These are phyloP conservation scores for Callospermophilus lateralis DNA, from an alignment of 2,113 vertebrate species.

Conservation along the genomic window DNA sequence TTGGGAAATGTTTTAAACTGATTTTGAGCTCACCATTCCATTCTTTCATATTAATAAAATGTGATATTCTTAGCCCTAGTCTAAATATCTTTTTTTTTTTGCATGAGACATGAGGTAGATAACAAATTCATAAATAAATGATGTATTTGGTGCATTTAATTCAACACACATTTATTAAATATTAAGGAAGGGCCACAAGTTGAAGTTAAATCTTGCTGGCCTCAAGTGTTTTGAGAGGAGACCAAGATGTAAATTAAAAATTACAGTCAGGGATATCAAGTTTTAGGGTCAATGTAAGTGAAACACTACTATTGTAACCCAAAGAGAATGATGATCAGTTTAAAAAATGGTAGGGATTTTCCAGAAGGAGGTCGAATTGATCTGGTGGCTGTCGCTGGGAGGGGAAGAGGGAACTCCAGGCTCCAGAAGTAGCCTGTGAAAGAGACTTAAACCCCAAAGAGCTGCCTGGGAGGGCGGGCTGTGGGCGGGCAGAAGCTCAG, in stretches of 20 bases:
- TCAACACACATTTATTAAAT: conserved; percentile 45
- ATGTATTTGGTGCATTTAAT: conserved; percentile 19
- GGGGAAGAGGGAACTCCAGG: neutral
- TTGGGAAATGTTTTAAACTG: conserved; percentile 37
- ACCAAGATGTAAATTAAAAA: conserved; percentile 4
- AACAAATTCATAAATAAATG: conserved; percentile 48
- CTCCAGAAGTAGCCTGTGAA: neutral
- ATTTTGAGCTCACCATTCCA: conserved; percentile 42
- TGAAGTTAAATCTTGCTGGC: conserved; percentile 24
- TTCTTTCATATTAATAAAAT: conserved; percentile 35
- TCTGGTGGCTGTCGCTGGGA: neutral
- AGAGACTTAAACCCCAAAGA: neutral
- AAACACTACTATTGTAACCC: neutral
- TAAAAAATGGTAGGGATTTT: conserved; percentile 2
- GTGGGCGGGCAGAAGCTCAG: neutral
- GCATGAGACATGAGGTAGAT: conserved; percentile 42
- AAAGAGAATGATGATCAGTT: neutral
- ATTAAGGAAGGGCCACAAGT: neutral
- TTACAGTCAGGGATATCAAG: neutral
- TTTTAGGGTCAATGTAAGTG: neutral
- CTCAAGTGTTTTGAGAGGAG: conserved; percentile 7
- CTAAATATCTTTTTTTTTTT: neutral
- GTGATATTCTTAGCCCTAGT: neutral
- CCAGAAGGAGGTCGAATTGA: neutral
- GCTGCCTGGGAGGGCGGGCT: neutral